Evolutionary conservation across 2,797 vertebrate species (phyloP).

Genomic region (Leptatherina wallacei): DNA sequence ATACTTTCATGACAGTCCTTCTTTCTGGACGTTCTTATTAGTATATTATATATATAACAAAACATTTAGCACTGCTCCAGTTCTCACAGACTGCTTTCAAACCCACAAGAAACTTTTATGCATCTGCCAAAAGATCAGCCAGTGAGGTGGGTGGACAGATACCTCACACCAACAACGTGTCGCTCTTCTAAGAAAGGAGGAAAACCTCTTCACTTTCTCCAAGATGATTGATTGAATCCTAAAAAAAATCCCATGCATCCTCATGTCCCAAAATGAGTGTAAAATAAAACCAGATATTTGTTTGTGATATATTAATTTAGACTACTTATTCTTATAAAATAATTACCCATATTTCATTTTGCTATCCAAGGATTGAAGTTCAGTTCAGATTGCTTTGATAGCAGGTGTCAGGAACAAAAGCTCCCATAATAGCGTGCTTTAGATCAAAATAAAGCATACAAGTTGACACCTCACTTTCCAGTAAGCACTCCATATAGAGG

Average conservation of each 20-base stretch:
- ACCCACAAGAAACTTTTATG: background rate
- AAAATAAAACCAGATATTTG: background rate
- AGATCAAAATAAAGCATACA: conserved; percentile 39
- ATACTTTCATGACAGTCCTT: background rate
- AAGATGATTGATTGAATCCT: background rate
- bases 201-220: conserved; percentile 5
- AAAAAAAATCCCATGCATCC: background rate
- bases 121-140: background rate
- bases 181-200: background rate
- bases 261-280: background rate
- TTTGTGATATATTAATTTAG: background rate
- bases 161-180: conserved; percentile 16
- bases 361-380: background rate
- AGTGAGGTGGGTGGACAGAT: background rate
- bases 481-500: conserved; percentile 21
- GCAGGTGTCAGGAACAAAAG: conserved; percentile 12
- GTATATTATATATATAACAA: background rate
- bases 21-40: background rate
- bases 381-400: background rate
- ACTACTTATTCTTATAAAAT: background rate
- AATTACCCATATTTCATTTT: background rate
- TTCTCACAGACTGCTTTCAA: conserved; percentile 1
- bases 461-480: conserved; percentile 22
- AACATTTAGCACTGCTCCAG: background rate
- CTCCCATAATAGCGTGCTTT: conserved; percentile 6